Evolutionary conservation across 2,888 invertebrate species (phyloP).

Genomic region (Pycnomerus fuliginosus): DNA sequence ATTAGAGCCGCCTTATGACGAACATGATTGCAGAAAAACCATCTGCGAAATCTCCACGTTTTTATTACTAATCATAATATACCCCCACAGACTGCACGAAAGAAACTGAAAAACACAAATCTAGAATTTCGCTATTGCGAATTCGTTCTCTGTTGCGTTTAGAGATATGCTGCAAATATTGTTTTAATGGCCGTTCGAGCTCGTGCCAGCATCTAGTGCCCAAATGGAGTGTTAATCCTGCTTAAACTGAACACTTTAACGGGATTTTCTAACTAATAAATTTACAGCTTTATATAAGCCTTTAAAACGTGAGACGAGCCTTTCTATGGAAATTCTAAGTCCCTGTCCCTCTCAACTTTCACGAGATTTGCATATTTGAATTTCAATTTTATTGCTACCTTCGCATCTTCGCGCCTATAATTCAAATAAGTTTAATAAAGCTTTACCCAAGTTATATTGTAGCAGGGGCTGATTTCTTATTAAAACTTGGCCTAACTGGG

Average conservation of each 20-base stretch:
- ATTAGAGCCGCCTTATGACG: conserved; percentile 35
- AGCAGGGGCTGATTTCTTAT: too few species aligned
- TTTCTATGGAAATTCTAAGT: conserved; percentile 47
- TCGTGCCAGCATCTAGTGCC: conserved; percentile 33
- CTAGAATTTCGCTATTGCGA: too few species aligned
- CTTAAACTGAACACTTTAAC: conserved; percentile 55
- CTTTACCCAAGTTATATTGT: conserved; percentile 9
- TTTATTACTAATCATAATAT: conserved; percentile 25
- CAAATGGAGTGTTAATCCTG: conserved; percentile 61
- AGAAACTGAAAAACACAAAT: too few species aligned
- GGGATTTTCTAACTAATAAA: conserved; percentile 61
- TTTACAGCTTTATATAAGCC: conserved; percentile 62
- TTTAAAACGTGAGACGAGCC: conserved; percentile 50
- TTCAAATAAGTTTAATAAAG: conserved; percentile 27
- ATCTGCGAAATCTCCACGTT: conserved; percentile 29
- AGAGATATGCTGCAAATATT: conserved; percentile 12
- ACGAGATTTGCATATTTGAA: conserved; percentile 50
- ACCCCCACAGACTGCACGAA: too few species aligned
- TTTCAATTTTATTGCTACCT: conserved; percentile 43
- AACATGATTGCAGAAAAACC: conserved; percentile 32
- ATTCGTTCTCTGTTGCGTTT: too few species aligned
- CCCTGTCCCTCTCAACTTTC: conserved; percentile 41
- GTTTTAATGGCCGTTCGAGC: conserved; percentile 14
- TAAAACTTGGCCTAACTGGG: too few species aligned
- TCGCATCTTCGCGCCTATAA: conserved; percentile 23